A percentile compares a stretch with the other conserved stretches of the same genome.
Evolutionary conservation across 2,888 invertebrate genomes (phyloP).

Genomic region (Agrotis clavis): DNA sequence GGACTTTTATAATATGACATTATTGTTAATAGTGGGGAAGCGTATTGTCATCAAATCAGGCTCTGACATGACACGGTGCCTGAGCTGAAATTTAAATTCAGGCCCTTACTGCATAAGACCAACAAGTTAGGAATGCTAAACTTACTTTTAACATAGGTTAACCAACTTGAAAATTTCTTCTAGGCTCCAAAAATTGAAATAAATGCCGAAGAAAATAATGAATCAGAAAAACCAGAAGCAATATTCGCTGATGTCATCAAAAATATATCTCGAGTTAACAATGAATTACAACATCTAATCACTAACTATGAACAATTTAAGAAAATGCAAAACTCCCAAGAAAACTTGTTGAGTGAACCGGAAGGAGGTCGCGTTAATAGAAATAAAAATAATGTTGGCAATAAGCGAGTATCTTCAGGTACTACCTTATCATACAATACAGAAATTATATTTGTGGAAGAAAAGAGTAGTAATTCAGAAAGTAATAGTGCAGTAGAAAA

Average conservation of each 20-base stretch:
- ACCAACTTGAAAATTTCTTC: background rate
- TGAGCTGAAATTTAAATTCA: too few species aligned
- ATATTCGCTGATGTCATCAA: conserved; percentile 75
- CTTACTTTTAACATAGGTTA: too few species aligned
- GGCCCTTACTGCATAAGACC: too few species aligned
- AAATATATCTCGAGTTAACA: conserved; percentile 80
- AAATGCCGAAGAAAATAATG: conserved; percentile 10
- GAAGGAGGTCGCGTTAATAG: conserved; percentile 9
- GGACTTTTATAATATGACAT: too few species aligned
- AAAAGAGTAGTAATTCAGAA: background rate
- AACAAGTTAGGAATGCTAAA: too few species aligned
- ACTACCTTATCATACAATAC: conserved; percentile 49
- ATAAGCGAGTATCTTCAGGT: background rate
- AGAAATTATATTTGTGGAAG: conserved; percentile 67
- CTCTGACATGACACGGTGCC: too few species aligned
- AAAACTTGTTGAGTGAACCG: conserved; percentile 43
- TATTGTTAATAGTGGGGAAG: too few species aligned
- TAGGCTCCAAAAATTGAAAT: conserved; percentile 53
- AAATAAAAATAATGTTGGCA: conserved; percentile 14
- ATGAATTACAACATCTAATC: conserved; percentile 77
- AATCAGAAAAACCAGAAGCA: conserved; percentile 55
- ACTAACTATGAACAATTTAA: conserved; percentile 78
- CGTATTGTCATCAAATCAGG: too few species aligned
- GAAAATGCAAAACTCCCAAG: conserved; percentile 71
- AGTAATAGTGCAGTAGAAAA: conserved; percentile 16